Base-by-base conservation (phyloP, 2,797 vertebrate genomes). In the Buceros bicornis region DNA sequence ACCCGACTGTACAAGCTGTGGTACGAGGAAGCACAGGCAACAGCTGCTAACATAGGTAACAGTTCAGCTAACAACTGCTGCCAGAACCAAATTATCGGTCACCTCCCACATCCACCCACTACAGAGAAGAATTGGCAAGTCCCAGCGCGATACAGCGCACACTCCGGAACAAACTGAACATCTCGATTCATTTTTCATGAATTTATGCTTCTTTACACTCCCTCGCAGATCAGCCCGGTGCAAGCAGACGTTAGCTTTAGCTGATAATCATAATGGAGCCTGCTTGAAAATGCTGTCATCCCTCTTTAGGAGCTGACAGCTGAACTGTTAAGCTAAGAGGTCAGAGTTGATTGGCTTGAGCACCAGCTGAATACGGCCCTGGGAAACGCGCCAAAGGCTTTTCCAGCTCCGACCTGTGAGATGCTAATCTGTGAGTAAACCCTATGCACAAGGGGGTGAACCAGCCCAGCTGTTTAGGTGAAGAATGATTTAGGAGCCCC, bases 241-340 rank as follows among this genome's bases (percentile, higher is more conserved):
- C 2, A 4, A 91, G 70, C 4, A 62, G 62, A 79, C 51, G 76
- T 85, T 54, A 73, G 56, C 65, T 51, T 82, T 64, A 70, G 42
- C 42, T 73, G 85, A 93, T 92, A 67, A 54, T 40, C 76, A 57
- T 11, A 93, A 89, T 61, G 54, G 40, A 84, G 54, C 31, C 71
- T 69, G 74, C 70, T 85, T 78, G 71, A 88, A 95, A 96, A 87
- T 48, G 56, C 77, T 89, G 90, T 89, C 74, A 58, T 74, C 28
- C 33, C 89, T 88, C 65, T 90, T 87, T 78, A 93, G 91, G 95
- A 91, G 90, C 92, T 92, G 88, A 93, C 85, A 90, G 90, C 87
- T 91, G 80, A 95, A 85, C 88, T 93, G 93, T 82, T 96, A 95
- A 96, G 87, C 94, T 87, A 88, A 74, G 80, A 90, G 87, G 84